Evolutionary conservation across 2,888 invertebrate genomes (phyloP).

Genomic region (Oxytorus armatus): DNA sequence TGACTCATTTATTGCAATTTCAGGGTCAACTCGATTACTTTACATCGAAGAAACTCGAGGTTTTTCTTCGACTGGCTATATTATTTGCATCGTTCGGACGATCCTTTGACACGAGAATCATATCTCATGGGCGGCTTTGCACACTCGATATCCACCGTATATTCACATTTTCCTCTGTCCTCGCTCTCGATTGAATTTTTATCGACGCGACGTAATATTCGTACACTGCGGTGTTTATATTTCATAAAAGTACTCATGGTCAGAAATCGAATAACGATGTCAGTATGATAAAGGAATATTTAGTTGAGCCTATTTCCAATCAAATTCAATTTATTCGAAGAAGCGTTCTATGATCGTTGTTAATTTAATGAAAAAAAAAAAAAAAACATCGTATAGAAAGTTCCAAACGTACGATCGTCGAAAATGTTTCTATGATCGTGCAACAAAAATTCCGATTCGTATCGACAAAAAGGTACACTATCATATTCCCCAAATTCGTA

Average conservation of each 20-base stretch:
- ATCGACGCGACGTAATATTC: constrained; percentile 2
- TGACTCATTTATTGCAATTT: constrained; percentile 44
- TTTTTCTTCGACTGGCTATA: neutral
- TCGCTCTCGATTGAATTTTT: constrained; percentile 39
- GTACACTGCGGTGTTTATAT: neutral
- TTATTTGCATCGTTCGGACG: constrained; percentile 22
- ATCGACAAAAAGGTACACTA: too few relatives aligned
- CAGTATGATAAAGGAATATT: too few relatives aligned
- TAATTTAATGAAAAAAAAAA: too few relatives aligned
- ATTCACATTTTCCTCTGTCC: constrained; percentile 19
- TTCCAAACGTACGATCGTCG: too few relatives aligned
- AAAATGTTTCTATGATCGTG: too few relatives aligned
- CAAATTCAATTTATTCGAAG: neutral
- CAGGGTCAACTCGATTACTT: constrained; percentile 26
- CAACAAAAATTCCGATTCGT: too few relatives aligned
- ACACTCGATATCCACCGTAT: constrained; percentile 29
- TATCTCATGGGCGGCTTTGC: constrained; percentile 25
- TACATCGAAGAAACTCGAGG: constrained; percentile 28
- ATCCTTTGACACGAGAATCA: constrained; percentile 43
- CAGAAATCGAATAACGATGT: too few relatives aligned
- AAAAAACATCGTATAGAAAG: too few relatives aligned
- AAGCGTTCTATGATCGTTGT: too few relatives aligned
- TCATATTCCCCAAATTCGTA: too few relatives aligned
- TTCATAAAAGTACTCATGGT: too few relatives aligned
- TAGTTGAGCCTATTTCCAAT: too few relatives aligned